Percentiles rank a stretch among this genome's conserved stretches.
These are phyloP conservation scores for Pipra filicauda DNA, from an alignment of 2,113 vertebrate genomes.

Conservation along the genomic window DNA sequence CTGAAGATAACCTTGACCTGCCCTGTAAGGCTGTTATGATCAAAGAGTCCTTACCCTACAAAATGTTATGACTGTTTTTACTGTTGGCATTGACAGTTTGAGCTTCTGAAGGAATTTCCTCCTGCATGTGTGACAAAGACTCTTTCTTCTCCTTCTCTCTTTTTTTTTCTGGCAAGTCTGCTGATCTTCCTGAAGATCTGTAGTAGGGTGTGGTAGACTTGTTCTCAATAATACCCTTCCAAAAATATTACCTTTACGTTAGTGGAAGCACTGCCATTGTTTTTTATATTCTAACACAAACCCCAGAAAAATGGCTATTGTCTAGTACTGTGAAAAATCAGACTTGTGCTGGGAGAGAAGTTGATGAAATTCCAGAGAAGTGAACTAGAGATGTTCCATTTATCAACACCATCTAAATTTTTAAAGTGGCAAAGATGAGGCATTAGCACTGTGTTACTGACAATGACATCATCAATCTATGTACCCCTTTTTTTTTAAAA, in stretches of 20 bases:
- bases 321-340: neutral
- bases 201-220: slow-evolving; percentile 59
- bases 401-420: slow-evolving; percentile 22
- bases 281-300: slow-evolving; percentile 28
- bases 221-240: slow-evolving; percentile 62
- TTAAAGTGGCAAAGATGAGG: neutral
- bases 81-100: slow-evolving; percentile 20
- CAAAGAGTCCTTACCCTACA: neutral
- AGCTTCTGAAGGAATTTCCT: slow-evolving; percentile 44
- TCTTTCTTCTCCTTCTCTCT: neutral
- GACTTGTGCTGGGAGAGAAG: neutral
- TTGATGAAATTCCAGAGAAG: slow-evolving; percentile 25
- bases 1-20: slow-evolving; percentile 1
- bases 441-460: neutral
- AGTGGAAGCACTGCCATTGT: neutral
- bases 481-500: neutral
- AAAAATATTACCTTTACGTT: slow-evolving; percentile 49
- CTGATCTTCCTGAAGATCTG: slow-evolving; percentile 27
- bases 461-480: slow-evolving; percentile 12
- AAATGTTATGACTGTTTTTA: slow-evolving; percentile 13
- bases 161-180: slow-evolving; percentile 21
- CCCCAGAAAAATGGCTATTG: neutral
- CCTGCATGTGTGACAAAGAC: slow-evolving; percentile 8
- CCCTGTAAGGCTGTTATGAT: neutral
- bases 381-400: neutral